A percentile compares a stretch with the other conserved stretches of the same genome.
Evolutionary conservation across 2,113 vertebrate genomes (phyloP).

Genomic region (Caranx melampygus): DNA sequence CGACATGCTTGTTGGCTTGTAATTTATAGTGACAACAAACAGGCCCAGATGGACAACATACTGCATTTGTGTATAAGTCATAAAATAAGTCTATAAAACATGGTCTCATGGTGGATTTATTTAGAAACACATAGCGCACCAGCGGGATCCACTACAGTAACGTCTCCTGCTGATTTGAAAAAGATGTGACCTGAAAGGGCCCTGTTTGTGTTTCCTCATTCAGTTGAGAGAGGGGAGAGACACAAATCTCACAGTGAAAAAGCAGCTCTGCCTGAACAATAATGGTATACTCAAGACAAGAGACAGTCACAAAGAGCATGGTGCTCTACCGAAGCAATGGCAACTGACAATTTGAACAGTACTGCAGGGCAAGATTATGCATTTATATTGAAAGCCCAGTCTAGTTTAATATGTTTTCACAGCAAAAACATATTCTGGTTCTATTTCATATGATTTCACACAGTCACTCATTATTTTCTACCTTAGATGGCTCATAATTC

Average conservation of each 20-base stretch:
- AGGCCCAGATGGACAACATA: constrained; percentile 11
- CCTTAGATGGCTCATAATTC: constrained; percentile 7
- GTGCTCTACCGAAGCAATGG: background rate
- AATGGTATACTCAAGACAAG: constrained; percentile 25
- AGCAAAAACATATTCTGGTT: constrained; percentile 3
- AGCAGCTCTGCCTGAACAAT: constrained; percentile 43
- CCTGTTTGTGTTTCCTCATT: constrained; percentile 62
- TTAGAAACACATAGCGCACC: constrained; percentile 41
- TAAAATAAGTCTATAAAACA: constrained; percentile 34
- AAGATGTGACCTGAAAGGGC: constrained; percentile 72
- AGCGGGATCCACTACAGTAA: constrained; percentile 31
- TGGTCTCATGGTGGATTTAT: constrained; percentile 54
- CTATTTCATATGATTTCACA: background rate
- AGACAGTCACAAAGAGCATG: constrained; percentile 23
- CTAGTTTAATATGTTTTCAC: background rate
- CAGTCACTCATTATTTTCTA: background rate
- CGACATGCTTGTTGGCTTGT: constrained; percentile 33
- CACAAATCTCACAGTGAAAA: constrained; percentile 44
- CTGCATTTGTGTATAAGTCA: constrained; percentile 22
- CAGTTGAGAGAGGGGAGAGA: constrained; percentile 43
- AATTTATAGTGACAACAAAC: constrained; percentile 65
- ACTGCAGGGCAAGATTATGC: background rate
- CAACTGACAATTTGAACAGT: constrained; percentile 28
- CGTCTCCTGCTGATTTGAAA: constrained; percentile 63
- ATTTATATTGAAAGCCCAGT: background rate